These are phyloP conservation scores for Lycaon pictus DNA, from an alignment of 2,113 vertebrate genomes.

Conservation along the genomic window DNA sequence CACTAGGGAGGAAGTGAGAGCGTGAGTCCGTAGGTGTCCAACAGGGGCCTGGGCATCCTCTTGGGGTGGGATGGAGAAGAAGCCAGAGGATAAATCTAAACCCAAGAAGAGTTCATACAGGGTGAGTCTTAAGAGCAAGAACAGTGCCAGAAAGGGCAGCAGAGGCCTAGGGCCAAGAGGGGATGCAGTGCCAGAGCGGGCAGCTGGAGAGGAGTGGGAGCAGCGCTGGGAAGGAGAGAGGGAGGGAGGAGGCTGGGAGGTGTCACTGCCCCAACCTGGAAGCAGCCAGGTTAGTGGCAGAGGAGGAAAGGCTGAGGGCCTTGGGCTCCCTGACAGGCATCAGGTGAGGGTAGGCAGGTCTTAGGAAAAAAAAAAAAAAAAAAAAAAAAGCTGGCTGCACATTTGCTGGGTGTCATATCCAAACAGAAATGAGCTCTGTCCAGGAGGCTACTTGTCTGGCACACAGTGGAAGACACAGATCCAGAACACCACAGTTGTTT, in stretches of 20 bases:
- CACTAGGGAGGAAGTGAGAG: not conserved
- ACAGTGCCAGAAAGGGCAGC: not conserved
- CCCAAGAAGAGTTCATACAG: not conserved
- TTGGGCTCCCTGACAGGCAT: no score
- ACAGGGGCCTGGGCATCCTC: not conserved
- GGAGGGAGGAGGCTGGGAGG: not conserved
- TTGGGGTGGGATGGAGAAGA: not conserved
- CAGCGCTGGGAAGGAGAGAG: not conserved
- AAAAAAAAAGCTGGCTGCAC: not conserved
- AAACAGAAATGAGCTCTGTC: not conserved
- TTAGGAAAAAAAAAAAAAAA: not conserved
- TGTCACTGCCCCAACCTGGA: accelerated
- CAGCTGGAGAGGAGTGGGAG: no score
- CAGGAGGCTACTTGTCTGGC: not conserved
- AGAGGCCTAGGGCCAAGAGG: not conserved
- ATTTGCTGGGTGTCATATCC: not conserved
- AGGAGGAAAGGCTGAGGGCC: not conserved
- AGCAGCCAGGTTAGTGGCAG: not conserved
- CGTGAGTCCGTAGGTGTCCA: not conserved
- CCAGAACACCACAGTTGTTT: not conserved
- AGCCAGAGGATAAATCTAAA: not conserved
- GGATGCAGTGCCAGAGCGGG: not conserved
- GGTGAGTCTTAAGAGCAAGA: not conserved
- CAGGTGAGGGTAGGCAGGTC: not conserved
- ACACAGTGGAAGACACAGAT: not conserved